phyloP scores from a whole-genome alignment of 2,888 invertebrate genomes.

The Digitonthophagus gazella region DNA sequence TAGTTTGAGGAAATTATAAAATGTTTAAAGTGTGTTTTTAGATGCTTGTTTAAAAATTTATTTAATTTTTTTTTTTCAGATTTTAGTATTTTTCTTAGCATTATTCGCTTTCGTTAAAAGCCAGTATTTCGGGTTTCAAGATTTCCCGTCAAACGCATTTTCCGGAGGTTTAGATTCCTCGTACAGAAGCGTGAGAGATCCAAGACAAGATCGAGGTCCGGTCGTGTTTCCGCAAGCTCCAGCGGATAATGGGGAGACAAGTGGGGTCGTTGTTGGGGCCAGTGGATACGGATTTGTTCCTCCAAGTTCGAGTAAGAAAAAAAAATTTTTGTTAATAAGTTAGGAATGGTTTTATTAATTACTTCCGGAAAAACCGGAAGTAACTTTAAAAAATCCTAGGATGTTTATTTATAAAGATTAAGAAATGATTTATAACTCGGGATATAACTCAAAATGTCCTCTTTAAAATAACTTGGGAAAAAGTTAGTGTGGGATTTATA shows the following conservation, averaged over 20 bases:
- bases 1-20: too few species aligned
- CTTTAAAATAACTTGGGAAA: too few species aligned
- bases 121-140: conserved; percentile 46
- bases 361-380: too few species aligned
- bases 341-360: too few species aligned
- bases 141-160: conserved; percentile 52
- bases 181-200: conserved; percentile 56
- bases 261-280: conserved; percentile 79
- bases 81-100: conserved; percentile 34
- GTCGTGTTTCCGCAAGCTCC: conserved; percentile 76
- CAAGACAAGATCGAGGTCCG: conserved; percentile 69
- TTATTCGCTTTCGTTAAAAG: conserved; percentile 45
- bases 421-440: too few species aligned
- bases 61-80: conserved; percentile 18
- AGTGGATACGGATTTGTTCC: conserved; percentile 85
- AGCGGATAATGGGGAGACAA: conserved; percentile 64
- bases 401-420: too few species aligned
- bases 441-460: too few species aligned
- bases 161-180: conserved; percentile 52
- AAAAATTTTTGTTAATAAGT: not conserved
- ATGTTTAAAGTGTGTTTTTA: too few species aligned
- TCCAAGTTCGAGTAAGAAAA: conserved; percentile 64
- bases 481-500: too few species aligned
- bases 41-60: not conserved
- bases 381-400: too few species aligned